These are phyloP conservation scores for Doris montereyensis DNA, from an alignment of 2,888 invertebrate genomes.

Conservation along the genomic window DNA sequence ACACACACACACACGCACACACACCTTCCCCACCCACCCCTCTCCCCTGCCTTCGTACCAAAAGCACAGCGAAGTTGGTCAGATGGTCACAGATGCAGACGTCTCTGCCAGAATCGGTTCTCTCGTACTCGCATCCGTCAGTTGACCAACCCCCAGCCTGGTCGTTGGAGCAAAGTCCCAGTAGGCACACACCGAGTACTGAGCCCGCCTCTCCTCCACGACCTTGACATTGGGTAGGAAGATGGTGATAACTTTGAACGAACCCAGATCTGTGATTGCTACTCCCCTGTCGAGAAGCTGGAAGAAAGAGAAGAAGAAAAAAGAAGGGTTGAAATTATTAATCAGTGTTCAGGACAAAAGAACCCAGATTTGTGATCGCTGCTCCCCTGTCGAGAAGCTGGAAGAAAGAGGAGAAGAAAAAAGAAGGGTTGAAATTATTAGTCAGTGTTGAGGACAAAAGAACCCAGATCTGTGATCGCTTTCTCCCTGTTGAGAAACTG, in stretches of 20 bases:
- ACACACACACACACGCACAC: too few species aligned
- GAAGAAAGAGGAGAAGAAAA: conserved; percentile 36
- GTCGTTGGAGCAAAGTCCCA: conserved; percentile 59
- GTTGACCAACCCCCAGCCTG: conserved; percentile 61
- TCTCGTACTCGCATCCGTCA: conserved; percentile 51
- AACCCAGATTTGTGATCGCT: conserved; percentile 45
- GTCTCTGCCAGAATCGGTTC: conserved; percentile 46
- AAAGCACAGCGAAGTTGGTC: conserved; percentile 67
- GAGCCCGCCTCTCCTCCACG: conserved; percentile 23
- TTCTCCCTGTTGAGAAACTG: conserved; percentile 43
- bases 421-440: neutral
- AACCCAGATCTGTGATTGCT: conserved; percentile 45
- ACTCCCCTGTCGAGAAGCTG: conserved; percentile 43
- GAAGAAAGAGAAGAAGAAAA: conserved; percentile 36
- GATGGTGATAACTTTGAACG: conserved; percentile 47
- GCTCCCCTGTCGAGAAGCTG: conserved; percentile 43
- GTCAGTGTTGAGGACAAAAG: too few species aligned
- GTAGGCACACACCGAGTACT: conserved; percentile 51
- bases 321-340: neutral
- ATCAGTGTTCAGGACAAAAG: too few species aligned
- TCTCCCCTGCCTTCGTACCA: too few species aligned
- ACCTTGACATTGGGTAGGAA: conserved; percentile 48
- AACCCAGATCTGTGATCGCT: conserved; percentile 45
- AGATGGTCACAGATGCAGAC: conserved; percentile 66
- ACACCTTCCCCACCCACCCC: too few species aligned